Conservation (phyloP, 2,888 invertebrate species). For the Dendrolimus pini region DNA sequence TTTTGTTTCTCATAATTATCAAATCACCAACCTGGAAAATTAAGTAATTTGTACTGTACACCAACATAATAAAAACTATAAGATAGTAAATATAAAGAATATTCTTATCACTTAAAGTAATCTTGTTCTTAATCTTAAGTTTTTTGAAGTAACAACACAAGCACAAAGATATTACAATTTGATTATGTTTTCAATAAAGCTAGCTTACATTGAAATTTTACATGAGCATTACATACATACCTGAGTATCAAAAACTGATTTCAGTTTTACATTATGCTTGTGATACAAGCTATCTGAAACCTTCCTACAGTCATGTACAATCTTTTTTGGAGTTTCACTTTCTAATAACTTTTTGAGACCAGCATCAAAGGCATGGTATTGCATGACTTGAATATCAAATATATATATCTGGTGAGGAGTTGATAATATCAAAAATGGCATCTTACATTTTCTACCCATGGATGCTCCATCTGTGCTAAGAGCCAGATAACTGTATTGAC, state of each 20-base stretch:
- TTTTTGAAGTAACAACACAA: too few relatives aligned
- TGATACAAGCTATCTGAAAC: slow-evolving; percentile 77
- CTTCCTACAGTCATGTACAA: slow-evolving; percentile 77
- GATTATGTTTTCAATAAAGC: too few relatives aligned
- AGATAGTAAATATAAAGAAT: too few relatives aligned
- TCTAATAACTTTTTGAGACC: slow-evolving; percentile 67
- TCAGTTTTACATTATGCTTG: slow-evolving; percentile 71
- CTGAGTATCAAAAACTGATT: slow-evolving; percentile 79
- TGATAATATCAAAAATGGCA: slow-evolving; percentile 63
- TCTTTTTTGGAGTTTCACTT: slow-evolving; percentile 65
- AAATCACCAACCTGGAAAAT: slow-evolving; percentile 65
- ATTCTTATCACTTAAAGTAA: too few relatives aligned
- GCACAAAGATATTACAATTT: too few relatives aligned
- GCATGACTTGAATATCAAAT: slow-evolving; percentile 69
- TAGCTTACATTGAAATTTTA: too few relatives aligned
- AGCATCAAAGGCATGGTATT: slow-evolving; percentile 63
- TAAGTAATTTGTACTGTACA: background rate
- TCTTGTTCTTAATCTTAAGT: too few relatives aligned
- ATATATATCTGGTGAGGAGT: slow-evolving; percentile 65
- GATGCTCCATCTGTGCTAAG: slow-evolving; percentile 65
- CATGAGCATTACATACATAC: slow-evolving; percentile 36
- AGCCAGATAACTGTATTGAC: slow-evolving; percentile 45
- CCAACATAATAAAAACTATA: too few relatives aligned
- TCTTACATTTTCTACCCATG: slow-evolving; percentile 67
- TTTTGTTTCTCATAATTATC: slow-evolving; percentile 60